Evolutionary conservation across 2,113 vertebrate genomes (phyloP).

Genomic region (Oreochromis aureus): DNA sequence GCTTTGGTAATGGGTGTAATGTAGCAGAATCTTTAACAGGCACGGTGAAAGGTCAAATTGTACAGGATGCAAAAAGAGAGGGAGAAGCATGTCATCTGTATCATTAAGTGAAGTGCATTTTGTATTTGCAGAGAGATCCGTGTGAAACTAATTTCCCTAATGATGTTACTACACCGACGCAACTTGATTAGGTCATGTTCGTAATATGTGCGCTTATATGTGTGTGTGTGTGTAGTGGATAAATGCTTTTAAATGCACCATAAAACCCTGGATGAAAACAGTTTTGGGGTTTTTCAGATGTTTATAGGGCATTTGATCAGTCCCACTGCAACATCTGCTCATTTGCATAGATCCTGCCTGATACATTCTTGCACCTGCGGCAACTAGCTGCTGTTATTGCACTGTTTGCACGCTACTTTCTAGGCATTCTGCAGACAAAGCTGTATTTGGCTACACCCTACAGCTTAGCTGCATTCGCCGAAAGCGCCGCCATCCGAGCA

Average conservation of each 20-base stretch:
- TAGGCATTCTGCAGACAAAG: conserved; percentile 54
- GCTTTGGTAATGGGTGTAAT: conserved; percentile 34
- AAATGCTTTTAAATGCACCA: conserved; percentile 1
- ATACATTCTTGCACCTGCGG: conserved; percentile 47
- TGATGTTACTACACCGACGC: conserved; percentile 14
- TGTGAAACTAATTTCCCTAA: conserved; percentile 50
- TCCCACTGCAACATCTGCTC: conserved; percentile 55
- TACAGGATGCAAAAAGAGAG: neutral
- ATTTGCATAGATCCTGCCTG: conserved; percentile 46
- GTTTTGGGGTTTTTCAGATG: neutral
- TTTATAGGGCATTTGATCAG: conserved; percentile 39
- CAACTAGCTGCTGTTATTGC: conserved; percentile 16
- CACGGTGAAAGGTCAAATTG: conserved; percentile 39
- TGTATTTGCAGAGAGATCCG: conserved; percentile 27
- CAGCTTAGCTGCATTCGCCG: conserved; percentile 22
- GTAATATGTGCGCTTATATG: neutral
- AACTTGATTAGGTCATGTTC: conserved; percentile 40
- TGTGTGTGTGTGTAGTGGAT: neutral
- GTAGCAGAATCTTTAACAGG: conserved; percentile 31
- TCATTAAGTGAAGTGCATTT: conserved; percentile 48
- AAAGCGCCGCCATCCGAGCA: conserved; percentile 28
- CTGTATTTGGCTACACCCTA: conserved; percentile 28
- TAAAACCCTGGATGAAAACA: neutral
- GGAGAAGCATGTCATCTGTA: conserved; percentile 14
- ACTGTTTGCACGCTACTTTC: conserved; percentile 33